Evolutionary conservation across 1,140 invertebrate genomes (phyloP).

Genomic region (Alviniconcha marisindica): DNA sequence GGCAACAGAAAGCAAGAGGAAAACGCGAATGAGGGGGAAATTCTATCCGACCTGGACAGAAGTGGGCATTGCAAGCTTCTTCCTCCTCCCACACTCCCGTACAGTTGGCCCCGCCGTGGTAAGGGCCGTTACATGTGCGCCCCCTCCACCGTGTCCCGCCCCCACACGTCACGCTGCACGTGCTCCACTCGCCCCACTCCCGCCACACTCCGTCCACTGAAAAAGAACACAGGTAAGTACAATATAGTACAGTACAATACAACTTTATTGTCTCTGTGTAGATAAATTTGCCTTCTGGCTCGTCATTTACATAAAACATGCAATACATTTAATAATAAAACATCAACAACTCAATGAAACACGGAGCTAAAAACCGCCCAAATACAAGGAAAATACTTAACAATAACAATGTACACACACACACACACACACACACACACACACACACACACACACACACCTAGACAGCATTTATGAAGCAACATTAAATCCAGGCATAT

Average conservation of each 20-base stretch:
- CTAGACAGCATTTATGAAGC: too few relatives aligned
- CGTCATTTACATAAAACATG: too few relatives aligned
- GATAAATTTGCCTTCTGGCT: too few relatives aligned
- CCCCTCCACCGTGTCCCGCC: slow-evolving; percentile 55
- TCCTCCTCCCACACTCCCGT: slow-evolving; percentile 48
- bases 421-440: slow-evolving; percentile 1
- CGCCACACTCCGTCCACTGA: slow-evolving; percentile 61
- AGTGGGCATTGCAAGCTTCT: slow-evolving; percentile 53
- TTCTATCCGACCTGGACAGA: slow-evolving; percentile 61
- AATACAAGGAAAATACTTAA: neutral
- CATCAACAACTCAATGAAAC: too few relatives aligned
- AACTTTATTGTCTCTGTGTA: too few relatives aligned
- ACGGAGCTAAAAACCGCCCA: too few relatives aligned
- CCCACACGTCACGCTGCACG: slow-evolving; percentile 63
- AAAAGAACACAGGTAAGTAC: too few relatives aligned
- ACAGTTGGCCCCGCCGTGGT: slow-evolving; percentile 63
- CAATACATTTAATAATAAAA: too few relatives aligned
- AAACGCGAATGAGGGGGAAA: too few relatives aligned
- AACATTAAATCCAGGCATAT: too few relatives aligned
- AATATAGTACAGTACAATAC: neutral
- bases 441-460: slow-evolving; percentile 32
- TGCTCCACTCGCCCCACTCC: slow-evolving; percentile 51
- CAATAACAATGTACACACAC: neutral
- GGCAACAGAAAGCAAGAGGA: too few relatives aligned
- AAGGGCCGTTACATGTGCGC: slow-evolving; percentile 54